Evolutionary conservation across 2,797 vertebrate species (phyloP).

Genomic region (Hydrocynus forskahlii): DNA sequence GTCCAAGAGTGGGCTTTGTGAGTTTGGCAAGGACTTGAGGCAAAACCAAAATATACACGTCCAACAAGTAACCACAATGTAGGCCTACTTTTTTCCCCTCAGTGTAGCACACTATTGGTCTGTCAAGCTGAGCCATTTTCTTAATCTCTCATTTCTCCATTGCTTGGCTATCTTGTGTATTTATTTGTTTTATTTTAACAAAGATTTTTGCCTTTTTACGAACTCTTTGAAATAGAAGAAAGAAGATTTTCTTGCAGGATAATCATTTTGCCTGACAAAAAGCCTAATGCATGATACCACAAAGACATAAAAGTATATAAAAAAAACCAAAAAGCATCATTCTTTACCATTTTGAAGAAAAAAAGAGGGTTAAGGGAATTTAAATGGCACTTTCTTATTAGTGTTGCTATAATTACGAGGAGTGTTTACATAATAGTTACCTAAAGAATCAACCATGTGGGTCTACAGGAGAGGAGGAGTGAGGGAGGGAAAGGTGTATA

Average conservation of each 20-base stretch:
- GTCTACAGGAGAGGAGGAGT: neutral
- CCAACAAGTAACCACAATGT: slow-evolving; percentile 39
- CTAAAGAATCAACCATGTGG: neutral
- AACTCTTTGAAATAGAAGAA: slow-evolving; percentile 1
- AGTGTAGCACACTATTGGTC: slow-evolving; percentile 22
- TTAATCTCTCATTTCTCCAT: neutral
- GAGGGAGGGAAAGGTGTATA: neutral
- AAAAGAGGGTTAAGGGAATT: neutral
- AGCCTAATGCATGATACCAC: neutral
- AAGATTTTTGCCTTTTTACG: neutral
- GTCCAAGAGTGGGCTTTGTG: slow-evolving; percentile 31
- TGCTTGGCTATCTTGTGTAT: slow-evolving; percentile 1
- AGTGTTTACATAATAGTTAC: slow-evolving; percentile 6
- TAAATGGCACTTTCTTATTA: neutral
- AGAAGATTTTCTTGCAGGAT: neutral
- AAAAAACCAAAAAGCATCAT: neutral
- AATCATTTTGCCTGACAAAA: neutral
- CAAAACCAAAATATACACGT: slow-evolving; percentile 34
- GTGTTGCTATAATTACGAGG: neutral
- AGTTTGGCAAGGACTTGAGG: slow-evolving; percentile 37
- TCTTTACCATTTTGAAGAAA: neutral
- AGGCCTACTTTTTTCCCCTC: slow-evolving; percentile 16
- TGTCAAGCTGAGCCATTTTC: slow-evolving; percentile 1
- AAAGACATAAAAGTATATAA: neutral
- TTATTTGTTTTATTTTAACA: neutral